phyloP scores from a whole-genome alignment of 2,113 vertebrate species.

The Leiothrix lutea region DNA sequence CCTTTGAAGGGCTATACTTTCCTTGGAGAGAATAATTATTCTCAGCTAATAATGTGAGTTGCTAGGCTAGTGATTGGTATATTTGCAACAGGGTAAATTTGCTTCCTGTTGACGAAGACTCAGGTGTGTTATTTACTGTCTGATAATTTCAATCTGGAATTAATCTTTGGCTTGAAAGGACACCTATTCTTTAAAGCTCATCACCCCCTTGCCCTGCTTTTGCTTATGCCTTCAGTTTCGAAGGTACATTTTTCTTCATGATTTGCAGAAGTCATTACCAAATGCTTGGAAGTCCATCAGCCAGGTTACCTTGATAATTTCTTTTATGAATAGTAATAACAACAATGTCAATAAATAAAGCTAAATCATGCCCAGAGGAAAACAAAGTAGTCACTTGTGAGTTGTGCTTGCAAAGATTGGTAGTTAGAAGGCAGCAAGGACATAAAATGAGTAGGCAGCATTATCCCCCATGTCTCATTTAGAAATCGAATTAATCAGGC shows the following conservation, averaged over 20 bases:
- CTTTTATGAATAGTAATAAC: constrained; percentile 21
- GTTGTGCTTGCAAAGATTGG: neutral
- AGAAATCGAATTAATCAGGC: neutral
- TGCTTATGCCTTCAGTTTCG: neutral
- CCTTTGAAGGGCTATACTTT: constrained; percentile 29
- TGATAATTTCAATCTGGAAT: constrained; percentile 22
- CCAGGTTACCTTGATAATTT: constrained; percentile 15
- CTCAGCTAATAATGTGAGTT: constrained; percentile 20
- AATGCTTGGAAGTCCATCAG: neutral
- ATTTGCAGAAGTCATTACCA: constrained; percentile 19
- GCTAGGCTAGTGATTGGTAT: constrained; percentile 39
- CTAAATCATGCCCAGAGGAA: neutral
- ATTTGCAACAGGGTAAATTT: constrained; percentile 40
- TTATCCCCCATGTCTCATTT: neutral
- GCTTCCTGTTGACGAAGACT: constrained; percentile 6
- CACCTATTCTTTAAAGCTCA: neutral
- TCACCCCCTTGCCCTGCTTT: neutral
- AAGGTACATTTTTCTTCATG: neutral
- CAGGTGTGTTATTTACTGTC: neutral
- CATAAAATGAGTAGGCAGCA: neutral
- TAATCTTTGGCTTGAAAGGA: constrained; percentile 3
- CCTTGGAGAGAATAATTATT: constrained; percentile 59
- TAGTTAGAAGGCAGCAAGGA: neutral
- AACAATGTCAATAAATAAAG: constrained; percentile 10
- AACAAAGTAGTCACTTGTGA: neutral